phyloP scores from a whole-genome alignment of 2,113 vertebrate genomes.

The human region DNA sequence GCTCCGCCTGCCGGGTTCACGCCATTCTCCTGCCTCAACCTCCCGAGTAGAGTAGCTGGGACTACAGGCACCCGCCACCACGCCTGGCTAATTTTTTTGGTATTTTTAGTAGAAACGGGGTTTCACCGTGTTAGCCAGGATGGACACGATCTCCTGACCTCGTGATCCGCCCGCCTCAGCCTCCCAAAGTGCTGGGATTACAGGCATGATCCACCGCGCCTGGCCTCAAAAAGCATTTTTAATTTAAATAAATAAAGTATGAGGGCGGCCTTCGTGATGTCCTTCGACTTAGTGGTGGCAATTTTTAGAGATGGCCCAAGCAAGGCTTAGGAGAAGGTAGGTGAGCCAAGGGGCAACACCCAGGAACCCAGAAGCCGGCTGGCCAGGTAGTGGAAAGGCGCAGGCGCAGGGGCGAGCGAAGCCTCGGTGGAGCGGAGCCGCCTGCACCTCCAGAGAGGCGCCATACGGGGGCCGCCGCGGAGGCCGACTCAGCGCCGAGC shows the following conservation, averaged over 20 bases:
- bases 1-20: no score
- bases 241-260: background rate
- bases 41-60: no score
- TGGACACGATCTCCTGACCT: no score
- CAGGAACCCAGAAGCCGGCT: fast-evolving
- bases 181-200: no score
- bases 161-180: no score
- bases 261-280: background rate
- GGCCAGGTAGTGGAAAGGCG: fast-evolving
- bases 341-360: fast-evolving
- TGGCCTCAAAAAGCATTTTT: background rate
- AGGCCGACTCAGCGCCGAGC: fast-evolving
- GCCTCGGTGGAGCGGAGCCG: fast-evolving
- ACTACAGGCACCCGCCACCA: no score
- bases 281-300: no score
- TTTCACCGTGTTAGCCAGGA: no score
- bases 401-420: fast-evolving
- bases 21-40: no score
- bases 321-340: fast-evolving
- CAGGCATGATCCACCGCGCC: no score
- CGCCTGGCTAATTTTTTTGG: no score
- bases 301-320: background rate
- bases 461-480: background rate
- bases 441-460: background rate
- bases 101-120: no score